A percentile compares a stretch with the other conserved stretches of the same genome.
phyloP scores from a whole-genome alignment of 2,113 vertebrate species.

The Colistium nudipinnis region DNA sequence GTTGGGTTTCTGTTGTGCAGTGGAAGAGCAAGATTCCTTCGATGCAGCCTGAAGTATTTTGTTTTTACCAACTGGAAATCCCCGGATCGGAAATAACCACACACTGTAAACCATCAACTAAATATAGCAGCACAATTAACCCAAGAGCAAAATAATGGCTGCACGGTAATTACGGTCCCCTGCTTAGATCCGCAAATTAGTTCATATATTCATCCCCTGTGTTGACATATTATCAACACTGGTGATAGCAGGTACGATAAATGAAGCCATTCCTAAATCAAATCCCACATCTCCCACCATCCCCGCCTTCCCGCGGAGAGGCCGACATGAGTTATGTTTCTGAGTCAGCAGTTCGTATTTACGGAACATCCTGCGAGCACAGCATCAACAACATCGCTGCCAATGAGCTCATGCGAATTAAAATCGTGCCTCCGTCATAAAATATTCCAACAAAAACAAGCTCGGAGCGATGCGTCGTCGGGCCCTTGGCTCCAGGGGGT shows the following conservation, averaged over 20 bases:
- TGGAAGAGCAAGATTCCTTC: slow-evolving; percentile 31
- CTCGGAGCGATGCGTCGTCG: not conserved
- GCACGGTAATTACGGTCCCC: not conserved
- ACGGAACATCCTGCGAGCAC: slow-evolving; percentile 11
- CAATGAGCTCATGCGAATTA: slow-evolving; percentile 27
- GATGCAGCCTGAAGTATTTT: not conserved
- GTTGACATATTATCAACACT: slow-evolving; percentile 28
- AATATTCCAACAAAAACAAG: slow-evolving; percentile 29
- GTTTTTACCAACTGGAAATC: slow-evolving; percentile 9
- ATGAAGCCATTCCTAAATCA: slow-evolving; percentile 3
- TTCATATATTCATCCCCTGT: not conserved
- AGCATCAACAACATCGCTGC: slow-evolving; percentile 28
- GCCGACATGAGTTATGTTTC: slow-evolving; percentile 39
- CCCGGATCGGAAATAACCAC: not conserved
- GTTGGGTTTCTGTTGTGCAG: slow-evolving; percentile 4
- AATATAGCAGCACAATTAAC: slow-evolving; percentile 6
- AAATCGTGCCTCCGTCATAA: slow-evolving; percentile 40
- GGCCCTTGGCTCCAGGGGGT: not conserved
- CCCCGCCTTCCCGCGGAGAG: slow-evolving; percentile 6
- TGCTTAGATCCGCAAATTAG: slow-evolving; percentile 26
- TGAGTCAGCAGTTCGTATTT: slow-evolving; percentile 49
- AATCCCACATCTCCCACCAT: slow-evolving; percentile 16
- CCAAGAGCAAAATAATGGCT: not conserved
- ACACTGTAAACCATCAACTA: no score
- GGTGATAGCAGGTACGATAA: slow-evolving; percentile 10